Evolutionary conservation across 1,140 invertebrate genomes (phyloP), one percentile per base, ranked within the genome.

Genomic region (Potamilus streckersoni): DNA sequence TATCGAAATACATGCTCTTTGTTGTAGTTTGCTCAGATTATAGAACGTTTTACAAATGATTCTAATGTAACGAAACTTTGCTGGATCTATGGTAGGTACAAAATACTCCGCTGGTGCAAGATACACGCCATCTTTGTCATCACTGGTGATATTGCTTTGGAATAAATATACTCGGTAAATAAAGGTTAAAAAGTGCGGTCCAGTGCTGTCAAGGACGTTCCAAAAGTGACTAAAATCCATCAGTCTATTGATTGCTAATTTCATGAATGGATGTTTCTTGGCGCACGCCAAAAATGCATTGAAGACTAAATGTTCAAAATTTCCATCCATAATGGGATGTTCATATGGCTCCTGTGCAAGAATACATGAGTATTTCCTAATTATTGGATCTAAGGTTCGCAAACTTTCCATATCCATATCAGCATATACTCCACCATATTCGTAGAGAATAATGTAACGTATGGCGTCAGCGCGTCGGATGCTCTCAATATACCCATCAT

Each of bases 371-470:
- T 85, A 83, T 72, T 83, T 83, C 15, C 65, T 67, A 1, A 76
- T 61, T 3, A 85, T 69, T 4, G 80, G 78, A 20, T 82, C 76
- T 3, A 87, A n/a, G 8, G 85, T 73, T 23, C 68, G 70, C 1
- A 87, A 70, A 68, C 81, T 83, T 68, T 87, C 85, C 79, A 86
- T 82, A 65, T 87, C 86, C 65, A 87, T 63, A 69, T 87, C 86
- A 15, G 79, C 84, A 73, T 87, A 87, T 4, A 87, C 74, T 3
- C 86, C 86, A 15, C 86, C 86, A 75, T 81, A 84, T 67, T 84
- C 83, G 70, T 83, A 78, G 56, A 87, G 75, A 38, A 87, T 76
- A 68, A 86, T 78, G 74, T 87, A 87, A n/a, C 86, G 78, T 56
- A 84, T 61, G 16, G 83, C 83, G 69, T 86, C 85, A n/a, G 86